Percentiles rank a stretch among this genome's conserved stretches.
Conservation (phyloP, 2,797 vertebrate genomes). For the Jordanella pulchra region DNA sequence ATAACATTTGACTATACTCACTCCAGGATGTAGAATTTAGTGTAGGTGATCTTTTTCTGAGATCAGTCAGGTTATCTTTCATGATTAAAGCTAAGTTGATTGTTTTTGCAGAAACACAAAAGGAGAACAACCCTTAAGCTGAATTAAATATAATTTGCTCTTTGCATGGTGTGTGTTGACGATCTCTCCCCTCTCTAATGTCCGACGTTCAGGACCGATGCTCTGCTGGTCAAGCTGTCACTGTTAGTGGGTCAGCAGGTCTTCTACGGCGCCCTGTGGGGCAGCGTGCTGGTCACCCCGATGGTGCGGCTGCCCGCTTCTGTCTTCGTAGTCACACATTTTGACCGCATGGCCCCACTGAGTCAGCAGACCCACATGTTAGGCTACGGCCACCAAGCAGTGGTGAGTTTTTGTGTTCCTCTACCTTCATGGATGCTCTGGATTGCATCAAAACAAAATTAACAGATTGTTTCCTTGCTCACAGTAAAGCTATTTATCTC, state of each 20-base stretch:
- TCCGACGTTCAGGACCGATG: constrained; percentile 84
- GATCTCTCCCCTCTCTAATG: neutral
- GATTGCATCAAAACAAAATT: neutral
- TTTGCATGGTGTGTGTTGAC: neutral
- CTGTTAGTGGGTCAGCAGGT: constrained; percentile 89
- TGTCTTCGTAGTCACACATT: constrained; percentile 90
- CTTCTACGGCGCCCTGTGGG: constrained; percentile 93
- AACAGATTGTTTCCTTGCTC: neutral
- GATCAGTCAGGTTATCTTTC: too few relatives aligned
- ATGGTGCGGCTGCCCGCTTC: constrained; percentile 90
- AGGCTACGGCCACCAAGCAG: constrained; percentile 84
- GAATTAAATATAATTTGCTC: neutral
- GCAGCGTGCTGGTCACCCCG: constrained; percentile 86
- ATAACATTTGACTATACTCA: too few relatives aligned
- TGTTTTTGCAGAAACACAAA: neutral
- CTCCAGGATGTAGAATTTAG: too few relatives aligned
- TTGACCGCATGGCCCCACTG: constrained; percentile 81
- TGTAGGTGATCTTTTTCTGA: too few relatives aligned
- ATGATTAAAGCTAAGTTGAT: neutral
- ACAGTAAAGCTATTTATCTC: neutral
- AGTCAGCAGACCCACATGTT: constrained; percentile 89
- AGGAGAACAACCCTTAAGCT: neutral
- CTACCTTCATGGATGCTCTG: neutral
- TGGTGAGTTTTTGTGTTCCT: constrained; percentile 78
- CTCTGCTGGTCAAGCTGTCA: constrained; percentile 87